Conservation (phyloP, 2,797 vertebrate genomes). For the Urocyon cinereoargenteus region DNA sequence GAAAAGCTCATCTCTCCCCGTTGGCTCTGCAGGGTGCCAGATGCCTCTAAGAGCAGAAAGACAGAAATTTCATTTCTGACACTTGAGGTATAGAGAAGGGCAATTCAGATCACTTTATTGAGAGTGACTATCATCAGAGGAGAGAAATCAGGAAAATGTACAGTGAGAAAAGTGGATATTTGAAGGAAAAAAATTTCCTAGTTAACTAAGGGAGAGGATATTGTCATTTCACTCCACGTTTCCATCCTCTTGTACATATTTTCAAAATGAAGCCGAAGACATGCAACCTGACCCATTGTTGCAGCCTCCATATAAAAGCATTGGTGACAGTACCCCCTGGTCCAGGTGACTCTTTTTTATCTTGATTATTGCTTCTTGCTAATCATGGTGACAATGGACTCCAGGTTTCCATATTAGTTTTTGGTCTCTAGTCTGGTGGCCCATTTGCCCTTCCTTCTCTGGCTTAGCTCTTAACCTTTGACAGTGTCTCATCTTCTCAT, state of each 20-base stretch:
- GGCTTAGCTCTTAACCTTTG: not conserved
- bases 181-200: not conserved
- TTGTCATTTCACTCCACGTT: not conserved
- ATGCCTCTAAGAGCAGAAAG: not conserved
- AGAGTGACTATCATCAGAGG: not conserved
- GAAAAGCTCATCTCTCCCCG: not conserved
- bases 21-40: not conserved
- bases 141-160: not conserved
- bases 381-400: not conserved
- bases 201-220: not conserved
- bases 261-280: not conserved
- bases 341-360: not conserved
- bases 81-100: not conserved
- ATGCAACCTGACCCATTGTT: not conserved
- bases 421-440: not conserved
- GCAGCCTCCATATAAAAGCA: not conserved
- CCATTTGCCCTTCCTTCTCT: not conserved
- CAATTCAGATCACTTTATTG: not conserved
- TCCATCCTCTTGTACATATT: not conserved
- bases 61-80: not conserved
- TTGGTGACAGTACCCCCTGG: not conserved
- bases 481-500: not conserved
- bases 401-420: not conserved
- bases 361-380: not conserved
- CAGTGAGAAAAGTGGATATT: not conserved